Conservation (phyloP, 1,140 invertebrate genomes). For the Phymorhynchus buccinoides region DNA sequence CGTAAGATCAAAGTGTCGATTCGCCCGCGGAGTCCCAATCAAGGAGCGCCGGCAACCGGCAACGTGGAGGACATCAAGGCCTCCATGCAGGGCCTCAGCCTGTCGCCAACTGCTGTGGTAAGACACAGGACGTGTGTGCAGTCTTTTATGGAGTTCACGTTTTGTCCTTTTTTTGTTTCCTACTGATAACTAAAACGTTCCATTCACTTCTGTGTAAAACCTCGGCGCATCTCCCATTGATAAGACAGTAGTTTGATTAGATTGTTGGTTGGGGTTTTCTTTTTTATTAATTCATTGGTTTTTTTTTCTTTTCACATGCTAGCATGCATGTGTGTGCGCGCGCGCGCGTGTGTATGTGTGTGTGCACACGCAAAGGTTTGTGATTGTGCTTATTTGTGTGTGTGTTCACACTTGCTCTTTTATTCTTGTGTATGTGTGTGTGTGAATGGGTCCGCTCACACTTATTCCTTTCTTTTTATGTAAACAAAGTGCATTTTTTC, state of each 20-base stretch:
- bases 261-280: no score
- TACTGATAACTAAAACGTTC: neutral
- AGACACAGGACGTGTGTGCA: neutral
- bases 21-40: conserved; percentile 86
- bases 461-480: neutral
- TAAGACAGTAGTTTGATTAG: no score
- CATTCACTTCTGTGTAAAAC: no score
- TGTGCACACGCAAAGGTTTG: no score
- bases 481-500: neutral
- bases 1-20: conserved; percentile 95
- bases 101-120: conserved; percentile 82
- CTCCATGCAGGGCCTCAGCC: conserved; percentile 91
- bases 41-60: conserved; percentile 81
- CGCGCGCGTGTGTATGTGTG: no score
- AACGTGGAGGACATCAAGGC: conserved; percentile 94
- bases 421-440: neutral
- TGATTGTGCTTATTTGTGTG: no score
- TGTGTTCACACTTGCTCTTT: no score
- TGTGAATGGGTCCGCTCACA: neutral
- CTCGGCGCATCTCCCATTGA: no score
- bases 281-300: no score
- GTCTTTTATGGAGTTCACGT: no score
- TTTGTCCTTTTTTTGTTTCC: neutral
- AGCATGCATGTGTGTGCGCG: no score
- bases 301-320: no score